Evolutionary conservation across 2,797 vertebrate genomes (phyloP).

Genomic region (Anabacerthia variegaticeps): DNA sequence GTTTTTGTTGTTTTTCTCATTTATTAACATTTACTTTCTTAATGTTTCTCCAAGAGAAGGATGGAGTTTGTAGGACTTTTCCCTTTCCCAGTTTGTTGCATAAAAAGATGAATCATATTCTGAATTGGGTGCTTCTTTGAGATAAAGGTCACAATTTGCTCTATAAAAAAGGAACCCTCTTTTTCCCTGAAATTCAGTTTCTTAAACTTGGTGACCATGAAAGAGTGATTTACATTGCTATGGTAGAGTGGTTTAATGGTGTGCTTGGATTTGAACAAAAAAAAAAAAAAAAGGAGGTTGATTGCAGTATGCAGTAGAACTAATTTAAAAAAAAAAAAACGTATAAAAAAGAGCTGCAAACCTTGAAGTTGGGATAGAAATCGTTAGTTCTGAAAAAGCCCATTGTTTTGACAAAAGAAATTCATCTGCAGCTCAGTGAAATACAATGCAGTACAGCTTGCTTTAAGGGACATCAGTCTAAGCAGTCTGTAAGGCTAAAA

Average conservation of each 20-base stretch:
- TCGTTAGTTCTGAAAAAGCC: conserved; percentile 15
- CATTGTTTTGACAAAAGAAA: conserved; percentile 1
- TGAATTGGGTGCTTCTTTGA: conserved; percentile 53
- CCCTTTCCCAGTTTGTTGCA: not conserved
- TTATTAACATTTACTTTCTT: not conserved
- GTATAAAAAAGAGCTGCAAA: not conserved
- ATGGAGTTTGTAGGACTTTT: not conserved
- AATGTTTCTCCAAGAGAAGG: not conserved
- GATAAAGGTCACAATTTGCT: conserved; percentile 73
- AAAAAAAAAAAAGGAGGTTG: not conserved
- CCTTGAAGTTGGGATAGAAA: conserved; percentile 66
- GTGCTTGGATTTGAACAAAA: conserved; percentile 57
- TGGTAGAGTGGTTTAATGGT: conserved; percentile 53
- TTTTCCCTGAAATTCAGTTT: conserved; percentile 63
- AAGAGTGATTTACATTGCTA: conserved; percentile 71
- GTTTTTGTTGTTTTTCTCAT: not conserved
- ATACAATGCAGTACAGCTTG: not conserved
- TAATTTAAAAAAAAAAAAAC: conserved; percentile 17
- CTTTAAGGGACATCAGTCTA: not conserved
- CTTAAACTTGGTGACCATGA: conserved; percentile 71
- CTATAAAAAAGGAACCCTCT: conserved; percentile 35
- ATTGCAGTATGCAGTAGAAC: conserved; percentile 60
- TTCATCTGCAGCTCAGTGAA: not conserved
- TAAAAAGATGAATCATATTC: conserved; percentile 42
- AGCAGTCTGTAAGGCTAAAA: not conserved